A percentile compares a stretch with the other conserved stretches of the same genome.
Evolutionary conservation across 1,140 invertebrate genomes (phyloP).

Genomic region (Nymphalis io): DNA sequence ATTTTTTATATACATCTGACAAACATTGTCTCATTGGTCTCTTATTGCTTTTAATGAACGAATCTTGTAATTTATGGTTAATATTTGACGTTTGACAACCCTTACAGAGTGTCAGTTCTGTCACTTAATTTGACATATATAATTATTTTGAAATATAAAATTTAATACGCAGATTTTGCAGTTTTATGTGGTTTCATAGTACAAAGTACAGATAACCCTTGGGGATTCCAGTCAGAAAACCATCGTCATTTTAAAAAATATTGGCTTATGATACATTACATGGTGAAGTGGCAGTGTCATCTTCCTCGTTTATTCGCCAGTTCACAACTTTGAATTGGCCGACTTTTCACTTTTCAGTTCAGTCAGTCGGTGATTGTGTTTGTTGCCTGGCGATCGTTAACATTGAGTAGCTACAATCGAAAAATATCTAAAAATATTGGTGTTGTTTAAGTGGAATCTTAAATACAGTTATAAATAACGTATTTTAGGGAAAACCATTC

Average conservation of each 20-base stretch:
- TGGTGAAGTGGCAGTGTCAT: neutral
- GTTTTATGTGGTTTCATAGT: neutral
- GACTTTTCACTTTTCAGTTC: neutral
- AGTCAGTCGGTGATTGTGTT: constrained; percentile 25
- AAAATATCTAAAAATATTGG: neutral
- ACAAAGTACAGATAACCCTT: neutral
- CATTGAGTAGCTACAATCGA: neutral
- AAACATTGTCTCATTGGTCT: too few relatives aligned
- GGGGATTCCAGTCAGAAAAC: neutral
- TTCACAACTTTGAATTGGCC: neutral
- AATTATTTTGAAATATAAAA: neutral
- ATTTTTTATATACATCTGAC: too few relatives aligned
- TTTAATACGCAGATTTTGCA: neutral
- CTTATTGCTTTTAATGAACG: too few relatives aligned
- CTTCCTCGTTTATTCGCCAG: neutral
- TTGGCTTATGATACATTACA: too few relatives aligned
- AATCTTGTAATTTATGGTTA: too few relatives aligned
- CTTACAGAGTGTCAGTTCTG: neutral
- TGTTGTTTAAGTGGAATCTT: neutral
- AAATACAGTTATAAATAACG: neutral
- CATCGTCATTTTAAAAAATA: neutral
- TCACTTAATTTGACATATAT: neutral
- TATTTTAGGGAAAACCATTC: neutral
- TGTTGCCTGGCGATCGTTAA: constrained; percentile 13
- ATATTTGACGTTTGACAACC: neutral